Percentiles rank a stretch among this genome's conserved stretches.
Evolutionary conservation across 2,888 invertebrate genomes (phyloP).

Genomic region (Carterocephalus palaemon): DNA sequence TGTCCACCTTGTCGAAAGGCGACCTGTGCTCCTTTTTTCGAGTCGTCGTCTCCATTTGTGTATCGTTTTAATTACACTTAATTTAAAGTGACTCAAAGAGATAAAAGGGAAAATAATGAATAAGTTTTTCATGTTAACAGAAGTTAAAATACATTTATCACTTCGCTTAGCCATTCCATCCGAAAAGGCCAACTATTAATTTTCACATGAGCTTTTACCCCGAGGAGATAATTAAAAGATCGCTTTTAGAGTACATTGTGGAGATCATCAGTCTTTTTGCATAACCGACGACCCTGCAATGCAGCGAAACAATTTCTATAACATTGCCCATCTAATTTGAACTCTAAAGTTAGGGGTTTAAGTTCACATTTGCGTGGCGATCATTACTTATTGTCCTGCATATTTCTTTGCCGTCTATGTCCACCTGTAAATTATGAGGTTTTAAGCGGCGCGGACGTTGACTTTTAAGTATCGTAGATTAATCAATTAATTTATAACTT

Average conservation of each 20-base stretch:
- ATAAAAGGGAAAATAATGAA: no score
- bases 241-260: conserved; percentile 2
- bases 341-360: conserved; percentile 8
- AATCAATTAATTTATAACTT: no score
- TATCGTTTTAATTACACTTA: no score
- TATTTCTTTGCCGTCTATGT: conserved; percentile 10
- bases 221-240: conserved; percentile 11
- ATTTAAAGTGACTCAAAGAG: no score
- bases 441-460: conserved; percentile 5
- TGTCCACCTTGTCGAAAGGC: no score
- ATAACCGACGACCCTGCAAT: conserved; percentile 23
- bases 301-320: conserved; percentile 20
- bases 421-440: conserved; percentile 15
- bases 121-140: no score
- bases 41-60: no score
- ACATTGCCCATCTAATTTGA: conserved; percentile 1
- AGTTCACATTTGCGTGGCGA: conserved; percentile 8
- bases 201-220: no score
- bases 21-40: no score
- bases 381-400: conserved; percentile 7
- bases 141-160: no score
- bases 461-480: conserved; percentile 5
- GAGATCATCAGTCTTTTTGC: conserved; percentile 18
- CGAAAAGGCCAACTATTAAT: no score
- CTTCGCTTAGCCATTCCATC: no score